phyloP scores from a whole-genome alignment of 2,888 invertebrate species.

The Nebria salina region DNA sequence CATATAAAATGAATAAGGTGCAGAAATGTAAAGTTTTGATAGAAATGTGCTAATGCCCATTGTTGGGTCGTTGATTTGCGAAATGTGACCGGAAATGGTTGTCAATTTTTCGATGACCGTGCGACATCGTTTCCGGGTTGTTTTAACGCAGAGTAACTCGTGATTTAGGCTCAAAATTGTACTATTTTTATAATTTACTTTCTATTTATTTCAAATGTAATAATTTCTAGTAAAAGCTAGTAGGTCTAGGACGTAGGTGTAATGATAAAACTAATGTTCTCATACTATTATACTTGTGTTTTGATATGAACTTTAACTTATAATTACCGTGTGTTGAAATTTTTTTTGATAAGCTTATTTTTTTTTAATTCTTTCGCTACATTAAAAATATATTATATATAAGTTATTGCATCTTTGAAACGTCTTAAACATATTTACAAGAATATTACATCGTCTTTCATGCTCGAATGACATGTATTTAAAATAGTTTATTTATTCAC shows the following conservation, averaged over 20 bases:
- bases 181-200: neutral
- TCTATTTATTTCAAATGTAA: slow-evolving; percentile 1
- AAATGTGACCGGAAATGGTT: slow-evolving; percentile 28
- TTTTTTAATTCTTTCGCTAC: neutral
- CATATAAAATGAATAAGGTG: neutral
- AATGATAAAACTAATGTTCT: neutral
- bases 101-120: slow-evolving; percentile 34
- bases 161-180: neutral
- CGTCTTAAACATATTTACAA: too few species aligned
- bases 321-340: neutral
- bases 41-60: neutral
- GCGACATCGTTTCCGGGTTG: slow-evolving; percentile 23
- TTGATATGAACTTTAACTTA: neutral
- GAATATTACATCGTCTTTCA: too few species aligned
- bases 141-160: neutral
- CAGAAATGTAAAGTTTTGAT: slow-evolving; percentile 3
- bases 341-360: neutral
- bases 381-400: neutral
- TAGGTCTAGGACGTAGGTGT: neutral
- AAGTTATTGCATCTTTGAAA: too few species aligned
- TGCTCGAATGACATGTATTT: too few species aligned
- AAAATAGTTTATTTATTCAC: neutral
- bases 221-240: neutral
- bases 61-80: slow-evolving; percentile 28
- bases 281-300: neutral